Evolutionary conservation across 2,888 invertebrate species (phyloP).

Genomic region (Pristionchus japonicus): DNA sequence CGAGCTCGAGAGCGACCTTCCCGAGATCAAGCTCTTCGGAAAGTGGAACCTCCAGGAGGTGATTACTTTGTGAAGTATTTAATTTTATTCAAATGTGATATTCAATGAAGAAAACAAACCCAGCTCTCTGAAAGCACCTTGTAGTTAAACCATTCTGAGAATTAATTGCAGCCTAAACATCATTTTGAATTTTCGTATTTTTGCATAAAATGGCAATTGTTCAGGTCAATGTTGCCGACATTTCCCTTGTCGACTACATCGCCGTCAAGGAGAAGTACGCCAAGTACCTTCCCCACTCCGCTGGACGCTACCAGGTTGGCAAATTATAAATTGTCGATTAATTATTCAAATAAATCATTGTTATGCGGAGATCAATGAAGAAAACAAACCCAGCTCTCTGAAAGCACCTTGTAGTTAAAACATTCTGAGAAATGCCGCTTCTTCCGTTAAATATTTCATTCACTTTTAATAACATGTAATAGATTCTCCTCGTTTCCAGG

Average conservation of each 20-base stretch:
- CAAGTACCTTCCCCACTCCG: slow-evolving; percentile 98
- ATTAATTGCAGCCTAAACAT: background rate
- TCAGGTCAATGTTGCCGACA: slow-evolving; percentile 87
- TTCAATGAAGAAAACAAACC: slow-evolving; percentile 41
- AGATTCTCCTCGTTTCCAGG: slow-evolving; percentile 47
- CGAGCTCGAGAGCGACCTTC: slow-evolving; percentile 10
- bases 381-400: slow-evolving; percentile 47
- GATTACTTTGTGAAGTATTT: slow-evolving; percentile 72
- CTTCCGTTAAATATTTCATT: no score
- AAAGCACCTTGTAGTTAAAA: slow-evolving; percentile 23
- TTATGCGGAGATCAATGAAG: slow-evolving; percentile 29
- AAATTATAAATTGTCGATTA: no score
- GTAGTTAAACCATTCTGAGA: no score
- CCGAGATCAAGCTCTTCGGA: slow-evolving; percentile 88
- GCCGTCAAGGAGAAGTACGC: slow-evolving; percentile 90
- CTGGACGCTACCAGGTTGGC: slow-evolving; percentile 90
- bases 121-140: slow-evolving; percentile 35
- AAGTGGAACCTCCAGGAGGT: slow-evolving; percentile 96
- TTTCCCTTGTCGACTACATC: slow-evolving; percentile 87
- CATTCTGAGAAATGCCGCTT: slow-evolving; percentile 31
- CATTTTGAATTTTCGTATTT: no score
- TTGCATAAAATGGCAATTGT: background rate
- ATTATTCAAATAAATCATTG: no score
- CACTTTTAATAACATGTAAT: no score
- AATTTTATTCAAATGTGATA: background rate